Evolutionary conservation across 2,113 vertebrate genomes (phyloP), one percentile per base, ranked within the genome.

Genomic region (Pelobates fuscus): DNA sequence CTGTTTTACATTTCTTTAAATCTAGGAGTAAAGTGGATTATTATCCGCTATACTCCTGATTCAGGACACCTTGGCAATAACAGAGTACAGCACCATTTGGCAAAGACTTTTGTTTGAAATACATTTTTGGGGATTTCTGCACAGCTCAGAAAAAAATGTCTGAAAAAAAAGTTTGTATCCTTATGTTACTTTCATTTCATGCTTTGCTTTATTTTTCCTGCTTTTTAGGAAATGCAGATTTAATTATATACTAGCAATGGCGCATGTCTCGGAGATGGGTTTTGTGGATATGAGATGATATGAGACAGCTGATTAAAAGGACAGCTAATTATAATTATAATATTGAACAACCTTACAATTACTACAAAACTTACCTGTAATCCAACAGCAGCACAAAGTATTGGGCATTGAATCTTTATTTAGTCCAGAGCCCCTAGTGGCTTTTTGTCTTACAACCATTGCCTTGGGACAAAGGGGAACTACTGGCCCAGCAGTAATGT

Each of bases 91-190:
- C 44, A 37, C 73, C 32, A 52, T 61, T 52, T 61, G 17, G 4
- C 55, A 58, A 68, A 68, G 8, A 55, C 64, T 68, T 75, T 76
- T 68, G 73, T 64, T 49, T 75, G 4, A 18, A 60, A 29, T 32
- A n/a, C 18, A 30, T 30, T 60, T 61, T 41, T 61, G 55, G 32
- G 72, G 57, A 52, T 29, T 23, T 77, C 73, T 77, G 73, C 73
- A 77, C 65, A 77, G 73, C 73, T 68, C 73, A 49, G 43, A 61
- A 62, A 62, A 7, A 68, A 67, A 32, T 52, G 54, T 43, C 62
- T 24, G 62, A 29, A n/a, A 43, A 30, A 32, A 18, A 18, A 7
- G n/a, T n/a, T 5, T 30, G 32, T 55, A 62, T 62, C 37, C 67
- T n/a, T 46, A 43, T 67, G n/a, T 77, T 24, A 62, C 61, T 29